A percentile compares a stretch with the other conserved stretches of the same genome.
phyloP scores from a whole-genome alignment of 2,113 vertebrate genomes.

The Pelodiscus sinensis region DNA sequence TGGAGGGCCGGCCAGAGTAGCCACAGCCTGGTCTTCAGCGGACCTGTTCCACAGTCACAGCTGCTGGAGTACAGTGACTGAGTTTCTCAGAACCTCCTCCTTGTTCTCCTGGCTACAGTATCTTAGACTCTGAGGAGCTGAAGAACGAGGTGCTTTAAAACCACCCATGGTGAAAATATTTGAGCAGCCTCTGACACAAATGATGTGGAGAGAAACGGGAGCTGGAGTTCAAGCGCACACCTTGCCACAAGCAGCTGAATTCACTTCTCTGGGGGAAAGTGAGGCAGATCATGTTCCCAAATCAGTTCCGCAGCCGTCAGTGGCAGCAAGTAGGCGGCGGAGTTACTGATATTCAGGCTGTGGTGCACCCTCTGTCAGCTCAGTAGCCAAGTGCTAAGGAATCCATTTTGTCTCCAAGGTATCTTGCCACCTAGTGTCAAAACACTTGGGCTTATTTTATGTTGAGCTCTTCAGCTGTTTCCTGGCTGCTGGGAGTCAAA shows the following conservation, averaged over 20 bases:
- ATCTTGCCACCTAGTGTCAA: neutral
- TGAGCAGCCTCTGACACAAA: neutral
- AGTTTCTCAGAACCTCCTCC: neutral
- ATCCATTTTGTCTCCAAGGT: neutral
- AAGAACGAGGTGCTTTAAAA: neutral
- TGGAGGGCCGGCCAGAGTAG: rapidly evolving
- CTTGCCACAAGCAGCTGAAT: neutral
- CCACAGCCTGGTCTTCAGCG: rapidly evolving
- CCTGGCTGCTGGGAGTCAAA: neutral
- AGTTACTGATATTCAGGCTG: neutral
- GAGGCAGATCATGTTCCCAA: neutral
- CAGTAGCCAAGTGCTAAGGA: neutral
- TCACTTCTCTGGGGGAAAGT: neutral
- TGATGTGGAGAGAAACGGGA: neutral
- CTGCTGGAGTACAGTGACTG: neutral
- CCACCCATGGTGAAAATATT: neutral
- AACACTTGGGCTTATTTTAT: neutral
- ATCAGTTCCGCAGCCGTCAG: rapidly evolving
- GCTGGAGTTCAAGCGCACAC: neutral
- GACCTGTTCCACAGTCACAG: neutral
- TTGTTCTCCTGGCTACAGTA: neutral
- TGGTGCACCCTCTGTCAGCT: neutral
- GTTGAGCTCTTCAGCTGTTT: neutral
- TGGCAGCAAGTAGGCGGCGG: neutral
- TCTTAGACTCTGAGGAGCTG: neutral